Evolutionary conservation across 2,888 invertebrate species (phyloP), one percentile per base, ranked within the genome.

Genomic region (Hedya salicella): DNA sequence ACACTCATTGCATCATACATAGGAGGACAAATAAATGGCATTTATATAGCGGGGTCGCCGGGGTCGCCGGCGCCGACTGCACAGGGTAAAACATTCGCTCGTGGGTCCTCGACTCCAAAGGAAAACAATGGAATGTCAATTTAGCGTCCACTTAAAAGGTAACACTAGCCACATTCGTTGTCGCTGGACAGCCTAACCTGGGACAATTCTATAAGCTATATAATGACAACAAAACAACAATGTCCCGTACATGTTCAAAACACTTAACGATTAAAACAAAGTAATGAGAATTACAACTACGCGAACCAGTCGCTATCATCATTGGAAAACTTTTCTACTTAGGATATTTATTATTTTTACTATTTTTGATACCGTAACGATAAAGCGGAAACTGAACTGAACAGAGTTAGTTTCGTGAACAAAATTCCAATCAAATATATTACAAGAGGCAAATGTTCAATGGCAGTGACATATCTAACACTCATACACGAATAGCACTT

Each of bases 381-480:
- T 52, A 48, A 63, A 68, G 63, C 63, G 52, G 60, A 64, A 59
- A 60, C 46, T 53, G 62, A 68, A 40, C 14, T n/a, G 53, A 56
- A 49, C 39, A 61, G n/a, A n/a, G 14, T 44, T 32, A 39, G 40
- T 65, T 57, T 46, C 17, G 56, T 36, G 48, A 44, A 56, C 25
- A 39, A 56, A 56, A 75, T 73, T 69, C 69, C 74, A 73, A 70
- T 70, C 68, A 54, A 62, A 69, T 73, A 73, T 74, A 73, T 75
- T 73, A 69, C 75, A 74, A 77, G 73, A 80, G 79, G 78, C 81
- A 78, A 78, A 76, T 76, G 70, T 77, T 75, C 72, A 75, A 85
- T 86, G 89, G 89, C 88, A 89, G 89, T 89, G 90, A 83, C 87
- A 82, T 86, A 84, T 81, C 82, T 87, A 86, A 89, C 88, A 89